Evolutionary conservation across 2,797 vertebrate species (phyloP), one percentile per base, ranked within the genome.

Genomic region (Enteromius paludinosus): DNA sequence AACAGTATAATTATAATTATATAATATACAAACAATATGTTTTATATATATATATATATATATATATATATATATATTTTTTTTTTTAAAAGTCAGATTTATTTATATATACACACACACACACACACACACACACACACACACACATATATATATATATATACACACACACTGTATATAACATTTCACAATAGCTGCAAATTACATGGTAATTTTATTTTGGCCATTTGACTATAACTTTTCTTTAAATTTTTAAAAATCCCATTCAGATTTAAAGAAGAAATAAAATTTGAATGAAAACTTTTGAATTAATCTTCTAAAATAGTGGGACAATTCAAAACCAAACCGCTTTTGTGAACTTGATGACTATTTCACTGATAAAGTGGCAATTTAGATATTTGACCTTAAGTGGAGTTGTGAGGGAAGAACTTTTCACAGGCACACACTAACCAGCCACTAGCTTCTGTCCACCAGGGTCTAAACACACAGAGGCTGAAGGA

Each of bases 381-480:
- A 5, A 62, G 25, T 62, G 59, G 59, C 59, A 3, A 30, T 28
- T 66, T 45, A 84, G 77, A 79, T 77, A 68, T 85, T 90, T 88
- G 82, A 85, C 85, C 87, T 83, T 83, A 89, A 87, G 85, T 72
- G 83, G 61, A 87, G 82, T 83, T 25, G 79, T 88, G 91, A 90
- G 86, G 89, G 82, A 88, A 89, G 85, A 78, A 88, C 90, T 93
- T 94, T 93, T 94, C 92, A 93, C 93, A 92, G 85, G 85, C 91
- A 93, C 87, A 91, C 92, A 90, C 89, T 52, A 93, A 84, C 49
- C 87, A 87, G 78, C 84, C 90, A 89, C 65, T 85, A 66, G 86
- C 90, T 89, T 89, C 90, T 91, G 92, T 91, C 88, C 91, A 92
- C 87, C 89, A 90, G 86, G 90, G 92, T 92, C 92, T 92, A 89